phyloP scores from a whole-genome alignment of 2,888 invertebrate genomes.

The Sericinus montela region DNA sequence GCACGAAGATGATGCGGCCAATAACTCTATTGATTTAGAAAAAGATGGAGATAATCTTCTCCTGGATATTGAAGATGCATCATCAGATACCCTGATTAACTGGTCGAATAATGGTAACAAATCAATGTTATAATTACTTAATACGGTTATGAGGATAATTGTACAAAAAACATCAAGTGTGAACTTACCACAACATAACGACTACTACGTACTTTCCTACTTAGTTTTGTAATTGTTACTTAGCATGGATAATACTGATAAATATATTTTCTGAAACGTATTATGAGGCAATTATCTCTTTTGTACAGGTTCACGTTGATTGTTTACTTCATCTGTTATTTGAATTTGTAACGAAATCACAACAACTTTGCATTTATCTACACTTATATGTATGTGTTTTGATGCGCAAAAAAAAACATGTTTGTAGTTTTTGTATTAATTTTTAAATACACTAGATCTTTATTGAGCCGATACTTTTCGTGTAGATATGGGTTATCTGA shows the following conservation, averaged over 20 bases:
- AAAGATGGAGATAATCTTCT: conserved; percentile 51
- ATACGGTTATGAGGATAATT: neutral
- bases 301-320: neutral
- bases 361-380: neutral
- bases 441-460: too few relatives aligned
- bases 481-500: too few relatives aligned
- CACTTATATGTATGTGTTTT: too few relatives aligned
- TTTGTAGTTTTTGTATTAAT: too few relatives aligned
- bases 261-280: neutral
- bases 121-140: conserved; percentile 55
- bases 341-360: neutral
- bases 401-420: too few relatives aligned
- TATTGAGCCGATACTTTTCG: too few relatives aligned
- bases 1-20: conserved; percentile 60
- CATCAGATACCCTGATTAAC: conserved; percentile 59
- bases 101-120: conserved; percentile 63
- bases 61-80: conserved; percentile 63
- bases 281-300: neutral
- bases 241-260: neutral
- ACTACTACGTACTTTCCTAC: too few relatives aligned
- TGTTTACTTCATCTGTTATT: neutral
- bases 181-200: too few relatives aligned
- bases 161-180: neutral
- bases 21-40: conserved; percentile 36
- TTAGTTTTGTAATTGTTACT: too few relatives aligned